These are phyloP conservation scores for Temnothorax rugatulus DNA, from an alignment of 2,888 invertebrate species.

Conservation along the genomic window DNA sequence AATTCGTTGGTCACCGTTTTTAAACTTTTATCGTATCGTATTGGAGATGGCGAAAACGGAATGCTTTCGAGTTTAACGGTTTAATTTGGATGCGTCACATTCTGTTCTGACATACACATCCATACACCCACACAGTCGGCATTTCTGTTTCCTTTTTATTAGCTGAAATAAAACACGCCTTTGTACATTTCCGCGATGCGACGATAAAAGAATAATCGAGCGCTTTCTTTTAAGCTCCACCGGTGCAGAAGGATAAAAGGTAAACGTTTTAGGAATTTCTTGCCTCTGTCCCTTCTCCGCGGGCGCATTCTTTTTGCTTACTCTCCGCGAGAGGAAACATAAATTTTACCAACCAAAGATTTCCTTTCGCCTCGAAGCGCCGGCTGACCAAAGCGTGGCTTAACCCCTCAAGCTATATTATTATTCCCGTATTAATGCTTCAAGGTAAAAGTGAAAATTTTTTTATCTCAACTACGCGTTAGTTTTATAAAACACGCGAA, in stretches of 20 bases:
- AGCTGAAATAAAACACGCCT: constrained; percentile 49
- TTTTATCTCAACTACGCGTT: not conserved
- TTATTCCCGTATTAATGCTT: constrained; percentile 36
- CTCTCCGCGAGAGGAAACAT: constrained; percentile 54
- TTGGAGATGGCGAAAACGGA: not conserved
- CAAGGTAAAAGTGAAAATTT: constrained; percentile 37
- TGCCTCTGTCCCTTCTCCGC: constrained; percentile 23
- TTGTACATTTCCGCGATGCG: constrained; percentile 53
- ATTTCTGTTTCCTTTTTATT: constrained; percentile 49
- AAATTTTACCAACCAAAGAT: constrained; percentile 62
- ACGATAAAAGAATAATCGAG: constrained; percentile 58
- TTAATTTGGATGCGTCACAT: constrained; percentile 35
- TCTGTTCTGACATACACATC: not conserved
- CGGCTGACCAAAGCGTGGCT: constrained; percentile 52
- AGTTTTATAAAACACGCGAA: not conserved
- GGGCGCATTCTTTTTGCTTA: constrained; percentile 34
- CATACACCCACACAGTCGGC: not conserved
- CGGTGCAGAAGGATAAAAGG: constrained; percentile 62
- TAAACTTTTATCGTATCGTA: not conserved
- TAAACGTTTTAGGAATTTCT: constrained; percentile 73
- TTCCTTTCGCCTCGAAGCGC: constrained; percentile 46
- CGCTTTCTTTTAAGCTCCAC: constrained; percentile 51
- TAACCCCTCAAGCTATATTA: constrained; percentile 52
- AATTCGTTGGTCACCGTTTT: not conserved
- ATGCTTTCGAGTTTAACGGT: constrained; percentile 14